phyloP scores from a whole-genome alignment of 2,113 vertebrate species.

The Corvus moneduloides region DNA sequence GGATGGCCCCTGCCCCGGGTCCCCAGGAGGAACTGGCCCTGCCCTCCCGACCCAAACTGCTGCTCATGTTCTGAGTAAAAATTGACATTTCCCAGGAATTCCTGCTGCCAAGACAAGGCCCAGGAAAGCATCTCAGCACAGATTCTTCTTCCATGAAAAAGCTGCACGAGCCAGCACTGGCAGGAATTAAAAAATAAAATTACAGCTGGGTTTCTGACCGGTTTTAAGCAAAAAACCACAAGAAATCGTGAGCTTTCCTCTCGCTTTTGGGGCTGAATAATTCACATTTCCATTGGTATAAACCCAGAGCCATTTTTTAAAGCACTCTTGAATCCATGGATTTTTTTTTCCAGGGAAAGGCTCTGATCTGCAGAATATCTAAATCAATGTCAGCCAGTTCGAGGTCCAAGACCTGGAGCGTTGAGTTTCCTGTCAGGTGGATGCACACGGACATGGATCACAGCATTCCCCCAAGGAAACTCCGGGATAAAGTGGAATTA shows the following conservation, averaged over 20 bases:
- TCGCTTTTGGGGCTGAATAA: not conserved
- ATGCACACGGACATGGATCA: not conserved
- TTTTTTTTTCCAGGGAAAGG: not conserved
- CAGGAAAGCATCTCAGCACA: not conserved
- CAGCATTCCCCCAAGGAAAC: not conserved
- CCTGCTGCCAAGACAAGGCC: not conserved
- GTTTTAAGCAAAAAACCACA: not conserved
- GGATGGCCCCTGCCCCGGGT: not conserved
- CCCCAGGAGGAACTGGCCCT: not conserved
- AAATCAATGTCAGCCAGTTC: not conserved
- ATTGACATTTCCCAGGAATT: fast-evolving
- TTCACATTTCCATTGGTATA: not conserved
- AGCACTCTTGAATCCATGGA: not conserved
- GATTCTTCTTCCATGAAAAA: not conserved
- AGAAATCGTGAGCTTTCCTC: not conserved
- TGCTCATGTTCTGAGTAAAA: not conserved
- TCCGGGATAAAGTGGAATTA: not conserved
- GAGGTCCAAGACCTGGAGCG: not conserved
- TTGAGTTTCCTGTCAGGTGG: not conserved
- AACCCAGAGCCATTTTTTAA: not conserved
- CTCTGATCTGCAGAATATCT: not conserved
- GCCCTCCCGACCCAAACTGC: not conserved
- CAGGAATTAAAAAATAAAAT: not conserved
- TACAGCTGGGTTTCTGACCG: not conserved
- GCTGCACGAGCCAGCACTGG: not conserved